These are phyloP conservation scores for Nansenia antarctica DNA, from an alignment of 2,113 vertebrate genomes.

Conservation along the genomic window DNA sequence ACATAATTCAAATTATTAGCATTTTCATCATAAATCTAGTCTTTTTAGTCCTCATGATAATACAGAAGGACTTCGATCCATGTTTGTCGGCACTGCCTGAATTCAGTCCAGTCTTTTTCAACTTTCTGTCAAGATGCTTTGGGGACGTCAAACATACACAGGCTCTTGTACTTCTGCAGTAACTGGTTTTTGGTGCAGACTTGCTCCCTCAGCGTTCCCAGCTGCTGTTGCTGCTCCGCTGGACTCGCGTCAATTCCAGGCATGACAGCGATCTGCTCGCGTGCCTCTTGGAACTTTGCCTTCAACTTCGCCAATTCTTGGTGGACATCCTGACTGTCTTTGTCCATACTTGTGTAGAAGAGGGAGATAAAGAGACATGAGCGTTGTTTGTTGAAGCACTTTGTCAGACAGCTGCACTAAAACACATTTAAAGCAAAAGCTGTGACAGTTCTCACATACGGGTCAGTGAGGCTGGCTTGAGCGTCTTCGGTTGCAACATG, in stretches of 20 bases:
- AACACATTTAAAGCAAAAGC: background rate
- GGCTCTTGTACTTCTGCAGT: conserved; percentile 91
- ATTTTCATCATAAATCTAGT: too few relatives aligned
- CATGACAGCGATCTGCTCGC: conserved; percentile 85
- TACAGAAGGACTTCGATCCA: too few relatives aligned
- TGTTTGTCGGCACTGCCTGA: too few relatives aligned
- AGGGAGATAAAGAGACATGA: background rate
- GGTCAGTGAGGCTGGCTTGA: background rate
- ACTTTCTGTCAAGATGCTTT: conserved; percentile 77
- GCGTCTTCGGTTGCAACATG: background rate
- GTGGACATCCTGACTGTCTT: conserved; percentile 87
- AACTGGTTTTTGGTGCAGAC: conserved; percentile 90
- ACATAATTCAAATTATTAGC: too few relatives aligned
- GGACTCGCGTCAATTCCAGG: conserved; percentile 86
- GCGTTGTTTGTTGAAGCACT: background rate
- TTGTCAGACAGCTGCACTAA: background rate
- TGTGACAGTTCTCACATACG: too few relatives aligned
- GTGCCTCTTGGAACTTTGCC: conserved; percentile 86
- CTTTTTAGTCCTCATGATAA: too few relatives aligned
- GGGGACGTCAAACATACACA: conserved; percentile 92
- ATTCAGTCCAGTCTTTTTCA: background rate
- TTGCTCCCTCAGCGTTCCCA: conserved; percentile 85
- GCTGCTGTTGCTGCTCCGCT: conserved; percentile 85
- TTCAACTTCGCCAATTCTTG: conserved; percentile 87
- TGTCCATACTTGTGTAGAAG: conserved; percentile 86